phyloP scores from a whole-genome alignment of 2,113 vertebrate genomes.

The human (Homo sapiens) region GRCh38 chr5:63113001-63113500 shows the following conservation, averaged over 20 bases:
- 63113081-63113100: background rate
- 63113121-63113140: background rate
- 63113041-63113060: background rate
- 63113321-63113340: background rate
- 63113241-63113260: background rate
- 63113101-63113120: background rate
- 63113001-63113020: background rate
- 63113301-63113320: background rate
- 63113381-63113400: background rate
- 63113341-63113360: background rate
- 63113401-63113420: background rate
- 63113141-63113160: background rate
- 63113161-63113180: background rate
- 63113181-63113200: background rate
- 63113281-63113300: background rate
- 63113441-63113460: background rate
- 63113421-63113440: background rate
- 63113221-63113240: background rate
- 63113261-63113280: background rate
- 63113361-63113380: background rate
- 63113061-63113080: background rate
- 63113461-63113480: background rate
- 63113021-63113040: background rate
- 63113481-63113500: background rate
- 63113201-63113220: background rate